phyloP scores from a whole-genome alignment of 2,888 invertebrate species.

The Siphonodentalium dalli region DNA sequence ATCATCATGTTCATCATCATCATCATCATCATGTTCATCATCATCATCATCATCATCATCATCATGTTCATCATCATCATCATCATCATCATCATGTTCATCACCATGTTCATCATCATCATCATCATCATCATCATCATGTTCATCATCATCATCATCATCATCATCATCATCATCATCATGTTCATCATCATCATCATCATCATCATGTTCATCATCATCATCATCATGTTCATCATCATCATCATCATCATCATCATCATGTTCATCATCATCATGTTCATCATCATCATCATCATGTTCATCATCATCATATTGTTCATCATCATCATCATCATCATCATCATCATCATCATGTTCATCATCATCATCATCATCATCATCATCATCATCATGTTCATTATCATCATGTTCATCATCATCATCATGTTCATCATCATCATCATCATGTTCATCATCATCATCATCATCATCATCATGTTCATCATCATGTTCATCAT shows the following conservation, averaged over 20 bases:
- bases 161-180: not conserved
- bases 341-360: not conserved
- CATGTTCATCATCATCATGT: not conserved
- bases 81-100: not conserved
- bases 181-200: not conserved
- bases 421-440: not conserved
- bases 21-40: not conserved
- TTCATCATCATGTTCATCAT: not conserved
- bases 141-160: not conserved
- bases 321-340: not conserved
- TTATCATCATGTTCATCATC: not conserved
- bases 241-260: not conserved
- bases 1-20: not conserved
- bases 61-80: not conserved
- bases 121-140: not conserved
- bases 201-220: not conserved
- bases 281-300: too few species aligned
- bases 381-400: not conserved
- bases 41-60: not conserved
- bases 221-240: not conserved
- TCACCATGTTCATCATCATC: too few species aligned
- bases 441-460: not conserved
- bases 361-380: not conserved
- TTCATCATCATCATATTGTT: too few species aligned
- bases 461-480: not conserved